Evolutionary conservation across 2,888 invertebrate genomes (phyloP).

Genomic region (Coenonympha glycerion): DNA sequence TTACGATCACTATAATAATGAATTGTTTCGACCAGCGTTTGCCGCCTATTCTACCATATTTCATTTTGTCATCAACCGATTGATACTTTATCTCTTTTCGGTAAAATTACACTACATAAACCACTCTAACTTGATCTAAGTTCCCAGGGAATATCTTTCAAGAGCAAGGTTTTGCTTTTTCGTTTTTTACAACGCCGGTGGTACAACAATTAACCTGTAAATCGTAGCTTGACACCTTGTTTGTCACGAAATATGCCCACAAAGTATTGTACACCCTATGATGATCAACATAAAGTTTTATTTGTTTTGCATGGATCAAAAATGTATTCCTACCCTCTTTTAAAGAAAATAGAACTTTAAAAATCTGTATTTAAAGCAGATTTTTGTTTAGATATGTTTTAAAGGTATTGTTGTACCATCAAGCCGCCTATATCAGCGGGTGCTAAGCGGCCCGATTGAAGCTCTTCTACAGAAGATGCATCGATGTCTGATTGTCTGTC

Average conservation of each 20-base stretch:
- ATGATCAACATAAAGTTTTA: neutral
- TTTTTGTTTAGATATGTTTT: neutral
- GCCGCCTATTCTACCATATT: slow-evolving; percentile 16
- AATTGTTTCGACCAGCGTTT: slow-evolving; percentile 15
- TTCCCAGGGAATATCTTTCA: slow-evolving; percentile 20
- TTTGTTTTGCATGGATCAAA: slow-evolving; percentile 10
- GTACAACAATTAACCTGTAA: slow-evolving; percentile 57
- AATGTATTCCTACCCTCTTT: neutral
- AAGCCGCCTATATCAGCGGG: slow-evolving; percentile 47
- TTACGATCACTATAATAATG: slow-evolving; percentile 20
- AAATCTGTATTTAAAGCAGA: accelerated
- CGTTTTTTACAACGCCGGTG: slow-evolving; percentile 40
- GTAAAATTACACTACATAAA: slow-evolving; percentile 6
- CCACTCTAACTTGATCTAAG: slow-evolving; percentile 26
- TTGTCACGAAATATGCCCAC: slow-evolving; percentile 20
- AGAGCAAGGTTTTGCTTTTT: neutral
- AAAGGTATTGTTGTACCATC: slow-evolving; percentile 31
- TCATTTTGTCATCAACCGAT: slow-evolving; percentile 25
- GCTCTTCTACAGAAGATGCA: slow-evolving; percentile 48
- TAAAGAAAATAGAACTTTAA: neutral
- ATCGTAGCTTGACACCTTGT: slow-evolving; percentile 59
- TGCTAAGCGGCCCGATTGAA: slow-evolving; percentile 55
- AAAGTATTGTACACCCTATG: slow-evolving; percentile 22
- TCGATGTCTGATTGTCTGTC: slow-evolving; percentile 42
- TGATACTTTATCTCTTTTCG: slow-evolving; percentile 22